Base-by-base conservation (phyloP, 2,113 vertebrate genomes). In the Megatriorchis doriae region DNA sequence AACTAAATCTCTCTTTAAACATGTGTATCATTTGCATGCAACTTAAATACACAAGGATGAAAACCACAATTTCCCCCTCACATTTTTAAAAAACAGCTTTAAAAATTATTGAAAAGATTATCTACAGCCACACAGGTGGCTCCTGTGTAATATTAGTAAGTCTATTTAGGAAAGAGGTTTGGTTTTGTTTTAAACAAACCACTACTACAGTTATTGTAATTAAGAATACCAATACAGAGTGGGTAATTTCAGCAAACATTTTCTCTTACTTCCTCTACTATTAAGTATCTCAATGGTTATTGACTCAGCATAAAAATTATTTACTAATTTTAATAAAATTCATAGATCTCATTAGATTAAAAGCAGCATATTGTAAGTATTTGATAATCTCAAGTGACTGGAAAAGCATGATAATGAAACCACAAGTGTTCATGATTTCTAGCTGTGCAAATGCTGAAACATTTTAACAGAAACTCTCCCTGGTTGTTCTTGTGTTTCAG, bases 161-260 rank as follows among this genome's bases (percentile, higher is more conserved):
- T 43, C 34, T 40, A 29, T 47, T 71, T 21, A 70, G 15, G 6
- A 87, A 5, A 87, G 7, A 86, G 8, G 25, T 29, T 66, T 52
- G 26, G 5, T 43, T 66, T 19, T 19, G 16, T 11, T 53, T 43
- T 53, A n/a, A 92, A 73, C 10, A 80, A 66, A 40, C 9, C 53
- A 71, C 32, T 74, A 27, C 26, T 53, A 31, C 17, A 81, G 43
- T 40, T 90, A 78, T 74, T 20, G 6, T 82, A 45, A 94, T 74
- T 56, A 92, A 48, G 47, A 92, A 61, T 15, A 59, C 8, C 38
- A 87, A 74, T 34, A 81, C 19, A 79, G 23, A 79, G 11, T 34
- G 27, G 16, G 63, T 90, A 50, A 81, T 85, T 67, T 75, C 56
- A 93, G 56, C 55, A 94, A 86, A 91, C 71, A 87, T 87, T 91